phyloP scores from a whole-genome alignment of 2,797 vertebrate genomes.

The Danio tinwini region DNA sequence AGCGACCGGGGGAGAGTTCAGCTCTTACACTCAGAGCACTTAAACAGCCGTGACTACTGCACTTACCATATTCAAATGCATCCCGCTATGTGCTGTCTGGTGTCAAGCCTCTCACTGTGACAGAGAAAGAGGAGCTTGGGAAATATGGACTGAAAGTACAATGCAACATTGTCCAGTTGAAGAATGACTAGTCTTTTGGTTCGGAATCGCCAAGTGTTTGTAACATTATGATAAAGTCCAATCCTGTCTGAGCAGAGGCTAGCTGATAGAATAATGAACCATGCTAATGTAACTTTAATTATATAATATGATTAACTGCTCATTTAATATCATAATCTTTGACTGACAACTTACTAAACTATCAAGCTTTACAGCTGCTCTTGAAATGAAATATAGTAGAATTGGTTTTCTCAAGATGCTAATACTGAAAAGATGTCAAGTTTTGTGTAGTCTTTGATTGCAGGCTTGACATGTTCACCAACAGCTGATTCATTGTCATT shows the following conservation, averaged over 20 bases:
- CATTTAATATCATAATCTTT: slow-evolving; percentile 7
- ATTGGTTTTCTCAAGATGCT: neutral
- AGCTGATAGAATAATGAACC: slow-evolving; percentile 31
- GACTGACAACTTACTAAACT: slow-evolving; percentile 3
- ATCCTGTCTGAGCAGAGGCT: slow-evolving; percentile 18
- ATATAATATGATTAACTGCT: slow-evolving; percentile 25
- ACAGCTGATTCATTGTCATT: no score
- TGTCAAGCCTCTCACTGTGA: slow-evolving; percentile 57
- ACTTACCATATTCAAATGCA: slow-evolving; percentile 74
- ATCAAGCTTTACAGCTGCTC: neutral
- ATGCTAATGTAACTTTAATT: slow-evolving; percentile 35
- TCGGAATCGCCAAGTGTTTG: slow-evolving; percentile 34
- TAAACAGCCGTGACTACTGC: slow-evolving; percentile 72
- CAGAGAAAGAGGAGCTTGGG: slow-evolving; percentile 38
- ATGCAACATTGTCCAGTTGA: slow-evolving; percentile 34
- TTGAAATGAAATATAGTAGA: neutral
- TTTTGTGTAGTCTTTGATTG: no score
- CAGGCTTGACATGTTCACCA: no score
- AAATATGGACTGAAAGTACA: slow-evolving; percentile 40
- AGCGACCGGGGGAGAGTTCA: slow-evolving; percentile 72
- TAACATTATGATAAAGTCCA: slow-evolving; percentile 39
- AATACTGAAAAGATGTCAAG: no score
- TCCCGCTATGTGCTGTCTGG: slow-evolving; percentile 68
- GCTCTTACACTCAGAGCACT: slow-evolving; percentile 70
- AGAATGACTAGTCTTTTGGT: slow-evolving; percentile 31